Percentiles rank a stretch among this genome's conserved stretches.
These are phyloP conservation scores for Oryzias woworae DNA, from an alignment of 2,113 vertebrate species.

Conservation along the genomic window DNA sequence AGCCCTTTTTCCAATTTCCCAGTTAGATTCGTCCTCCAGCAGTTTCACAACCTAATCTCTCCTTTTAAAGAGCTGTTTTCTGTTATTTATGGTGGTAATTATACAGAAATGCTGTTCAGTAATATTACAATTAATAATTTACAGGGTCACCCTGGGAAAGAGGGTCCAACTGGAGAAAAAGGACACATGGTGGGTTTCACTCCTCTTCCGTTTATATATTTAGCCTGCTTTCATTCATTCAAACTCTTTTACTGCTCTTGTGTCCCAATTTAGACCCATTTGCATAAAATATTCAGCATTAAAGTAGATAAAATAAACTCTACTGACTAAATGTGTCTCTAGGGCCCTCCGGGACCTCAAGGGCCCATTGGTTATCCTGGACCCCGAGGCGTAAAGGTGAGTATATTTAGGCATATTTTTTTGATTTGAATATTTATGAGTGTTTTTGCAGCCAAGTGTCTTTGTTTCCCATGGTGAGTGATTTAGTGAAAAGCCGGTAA, in stretches of 20 bases:
- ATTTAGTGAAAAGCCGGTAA: neutral
- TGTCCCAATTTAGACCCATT: conserved; percentile 24
- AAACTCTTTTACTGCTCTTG: conserved; percentile 5
- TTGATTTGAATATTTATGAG: neutral
- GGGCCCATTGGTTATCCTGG: conserved; percentile 95
- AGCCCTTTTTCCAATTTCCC: conserved; percentile 17
- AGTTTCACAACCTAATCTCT: conserved; percentile 48
- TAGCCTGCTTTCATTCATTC: conserved; percentile 4
- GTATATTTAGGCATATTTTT: conserved; percentile 25
- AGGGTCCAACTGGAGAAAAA: conserved; percentile 93
- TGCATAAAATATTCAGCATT: conserved; percentile 31
- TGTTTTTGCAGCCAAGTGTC: too few relatives aligned
- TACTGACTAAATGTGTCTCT: conserved; percentile 11
- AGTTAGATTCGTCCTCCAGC: conserved; percentile 26
- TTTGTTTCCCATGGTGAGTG: too few relatives aligned
- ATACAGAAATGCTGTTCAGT: conserved; percentile 42
- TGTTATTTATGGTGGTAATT: conserved; percentile 60
- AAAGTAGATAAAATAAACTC: conserved; percentile 1
- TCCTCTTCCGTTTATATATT: neutral
- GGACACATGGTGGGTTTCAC: conserved; percentile 82
- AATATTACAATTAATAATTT: conserved; percentile 53
- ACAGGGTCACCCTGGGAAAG: conserved; percentile 97
- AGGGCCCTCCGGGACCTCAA: conserved; percentile 95
- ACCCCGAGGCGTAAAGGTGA: conserved; percentile 94
- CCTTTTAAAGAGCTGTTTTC: conserved; percentile 33